Percentiles rank a stretch among this genome's conserved stretches.
phyloP scores from a whole-genome alignment of 2,888 invertebrate genomes.

The Lithophane semibrunnea region DNA sequence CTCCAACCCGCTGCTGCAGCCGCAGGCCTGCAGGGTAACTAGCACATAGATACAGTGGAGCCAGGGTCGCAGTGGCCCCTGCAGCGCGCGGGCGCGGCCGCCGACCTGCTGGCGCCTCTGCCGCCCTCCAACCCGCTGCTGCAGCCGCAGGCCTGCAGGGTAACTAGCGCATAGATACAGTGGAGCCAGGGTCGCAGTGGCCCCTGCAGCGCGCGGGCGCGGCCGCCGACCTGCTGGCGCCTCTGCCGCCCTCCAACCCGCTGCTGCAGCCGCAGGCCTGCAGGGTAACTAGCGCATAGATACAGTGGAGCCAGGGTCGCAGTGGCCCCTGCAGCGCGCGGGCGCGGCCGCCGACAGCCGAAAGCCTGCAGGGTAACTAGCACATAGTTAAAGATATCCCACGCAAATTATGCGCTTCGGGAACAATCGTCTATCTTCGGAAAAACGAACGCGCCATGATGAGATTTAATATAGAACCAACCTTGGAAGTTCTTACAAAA shows the following conservation, averaged over 20 bases:
- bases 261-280: too few relatives aligned
- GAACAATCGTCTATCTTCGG: neutral
- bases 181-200: too few relatives aligned
- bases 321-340: too few relatives aligned
- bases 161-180: slow-evolving; percentile 7
- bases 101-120: slow-evolving; percentile 94
- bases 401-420: neutral
- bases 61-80: slow-evolving; percentile 91
- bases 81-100: slow-evolving; percentile 58
- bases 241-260: too few relatives aligned
- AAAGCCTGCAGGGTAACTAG: too few relatives aligned
- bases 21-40: slow-evolving; percentile 48
- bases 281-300: too few relatives aligned
- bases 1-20: slow-evolving; percentile 92
- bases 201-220: too few relatives aligned
- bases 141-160: slow-evolving; percentile 68
- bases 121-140: slow-evolving; percentile 92
- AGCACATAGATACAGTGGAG: slow-evolving; percentile 88
- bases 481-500: neutral
- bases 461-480: neutral
- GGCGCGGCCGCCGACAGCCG: too few relatives aligned
- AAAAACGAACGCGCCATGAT: neutral
- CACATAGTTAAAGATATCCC: neutral
- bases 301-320: too few relatives aligned
- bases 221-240: too few relatives aligned